Conservation (phyloP, 2,113 vertebrate species). For the Syngnathus scovelli region DNA sequence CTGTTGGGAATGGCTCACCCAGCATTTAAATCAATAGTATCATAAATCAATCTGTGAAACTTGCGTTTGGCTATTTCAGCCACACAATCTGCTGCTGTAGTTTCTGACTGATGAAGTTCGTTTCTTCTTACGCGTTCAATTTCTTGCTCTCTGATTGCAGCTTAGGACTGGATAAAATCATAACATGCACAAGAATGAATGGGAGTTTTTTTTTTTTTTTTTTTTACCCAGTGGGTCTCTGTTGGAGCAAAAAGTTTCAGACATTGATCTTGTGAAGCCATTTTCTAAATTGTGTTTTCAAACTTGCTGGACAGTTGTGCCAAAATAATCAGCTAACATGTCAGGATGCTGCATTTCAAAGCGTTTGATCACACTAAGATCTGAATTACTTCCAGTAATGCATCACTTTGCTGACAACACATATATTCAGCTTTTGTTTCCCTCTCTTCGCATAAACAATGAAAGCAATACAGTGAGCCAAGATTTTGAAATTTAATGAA, state of each 20-base stretch:
- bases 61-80: slow-evolving; percentile 4
- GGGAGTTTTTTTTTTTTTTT: no score
- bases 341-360: slow-evolving; percentile 6
- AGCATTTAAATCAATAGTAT: slow-evolving; percentile 1
- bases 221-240: background rate
- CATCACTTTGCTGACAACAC: background rate
- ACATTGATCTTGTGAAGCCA: slow-evolving; percentile 39
- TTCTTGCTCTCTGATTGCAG: slow-evolving; percentile 3
- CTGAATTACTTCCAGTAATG: background rate
- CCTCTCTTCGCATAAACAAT: background rate
- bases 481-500: background rate
- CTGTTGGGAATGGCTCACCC: background rate
- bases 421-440: background rate
- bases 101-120: slow-evolving; percentile 1
- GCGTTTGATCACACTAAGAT: background rate
- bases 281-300: slow-evolving; percentile 49
- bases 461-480: slow-evolving; percentile 8
- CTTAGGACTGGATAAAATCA: slow-evolving; percentile 6
- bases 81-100: slow-evolving; percentile 8
- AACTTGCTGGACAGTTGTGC: slow-evolving; percentile 21
- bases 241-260: slow-evolving; percentile 7
- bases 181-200: background rate
- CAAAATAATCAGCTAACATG: slow-evolving; percentile 22
- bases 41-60: slow-evolving; percentile 6
- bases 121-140: slow-evolving; percentile 14